Evolutionary conservation across 2,797 vertebrate species (phyloP), one percentile per base, ranked within the genome.

Genomic region (Euthynnus affinis): DNA sequence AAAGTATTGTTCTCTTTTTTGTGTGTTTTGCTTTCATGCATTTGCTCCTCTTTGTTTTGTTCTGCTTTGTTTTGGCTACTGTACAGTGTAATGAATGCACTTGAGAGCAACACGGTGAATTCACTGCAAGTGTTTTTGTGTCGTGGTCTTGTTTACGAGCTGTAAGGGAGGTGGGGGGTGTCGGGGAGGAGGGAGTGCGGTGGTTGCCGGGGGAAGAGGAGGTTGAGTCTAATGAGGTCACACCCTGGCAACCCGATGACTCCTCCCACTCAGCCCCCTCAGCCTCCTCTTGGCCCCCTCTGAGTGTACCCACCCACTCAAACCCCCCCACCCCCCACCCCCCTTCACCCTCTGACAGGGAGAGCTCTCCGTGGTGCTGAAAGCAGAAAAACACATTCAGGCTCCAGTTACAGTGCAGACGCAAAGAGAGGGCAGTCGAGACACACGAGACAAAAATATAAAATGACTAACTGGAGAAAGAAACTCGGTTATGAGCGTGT

Each of bases 351-450:
- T 48, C 78, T 83, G 82, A 84, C 80, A 86, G 74, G 66, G 88
- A 86, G 93, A 89, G 90, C 95, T 95, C 90, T 95, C 94, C 94
- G 25, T 92, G 94, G 95, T 95, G 86, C 94, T 95, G 94, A 95
- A 93, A 87, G 60, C 74, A 85, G 85, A 90, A 93, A 92, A 90
- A 88, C 84, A 90, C 72, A 53, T 85, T 85, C 76, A 75, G 68
- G 78, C 85, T 87, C 84, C 57, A 65, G 82, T 87, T 85, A 84
- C 82, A 91, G 87, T 91, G 80, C 88, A 89, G 87, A 88, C 55
- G 80, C 87, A 87, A 86, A 86, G 87, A 78, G 89, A 90, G 90
- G 85, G 58, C 81, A 92, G 78, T 68, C 89, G 81, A 88, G 88
- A 89, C 90, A 82, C 76, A 81, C 52, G 74, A 87, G 83, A 90